These are phyloP conservation scores for Andricus grossulariae DNA, from an alignment of 1,140 invertebrate genomes.

Conservation along the genomic window DNA sequence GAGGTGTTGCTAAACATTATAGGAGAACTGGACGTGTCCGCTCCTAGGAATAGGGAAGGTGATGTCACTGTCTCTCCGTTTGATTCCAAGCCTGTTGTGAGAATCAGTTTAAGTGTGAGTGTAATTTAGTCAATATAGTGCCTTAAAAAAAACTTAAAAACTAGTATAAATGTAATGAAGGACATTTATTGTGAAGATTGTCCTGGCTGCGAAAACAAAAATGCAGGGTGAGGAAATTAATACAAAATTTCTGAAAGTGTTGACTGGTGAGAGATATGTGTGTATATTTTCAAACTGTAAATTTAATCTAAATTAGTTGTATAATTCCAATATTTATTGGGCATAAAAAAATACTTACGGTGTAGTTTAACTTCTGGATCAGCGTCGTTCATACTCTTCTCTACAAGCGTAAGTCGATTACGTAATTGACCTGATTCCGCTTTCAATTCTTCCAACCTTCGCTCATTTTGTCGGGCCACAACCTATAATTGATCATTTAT, in stretches of 20 bases:
- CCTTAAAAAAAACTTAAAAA: constrained; percentile 24
- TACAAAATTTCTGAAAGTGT: not conserved
- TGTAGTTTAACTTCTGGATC: constrained; percentile 70
- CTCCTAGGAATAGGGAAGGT: constrained; percentile 72
- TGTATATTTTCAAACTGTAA: too few relatives aligned
- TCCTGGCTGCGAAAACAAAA: too few relatives aligned
- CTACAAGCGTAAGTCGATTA: constrained; percentile 81
- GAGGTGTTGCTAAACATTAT: constrained; percentile 72
- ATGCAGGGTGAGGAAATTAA: too few relatives aligned
- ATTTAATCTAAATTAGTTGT: too few relatives aligned
- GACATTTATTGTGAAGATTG: constrained; percentile 2
- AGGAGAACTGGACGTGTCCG: constrained; percentile 75
- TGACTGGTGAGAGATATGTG: too few relatives aligned
- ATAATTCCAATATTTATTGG: too few relatives aligned
- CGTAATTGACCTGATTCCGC: constrained; percentile 84
- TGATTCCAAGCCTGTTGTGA: constrained; percentile 72
- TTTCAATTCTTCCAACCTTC: constrained; percentile 85
- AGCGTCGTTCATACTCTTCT: constrained; percentile 75
- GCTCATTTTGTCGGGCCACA: constrained; percentile 83
- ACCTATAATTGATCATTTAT: constrained; percentile 68
- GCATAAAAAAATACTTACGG: constrained; percentile 67
- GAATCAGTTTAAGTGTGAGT: constrained; percentile 53
- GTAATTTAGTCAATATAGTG: constrained; percentile 13
- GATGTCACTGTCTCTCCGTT: constrained; percentile 75
- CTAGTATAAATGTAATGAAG: constrained; percentile 10